Base-by-base conservation (phyloP, 2,888 invertebrate species). In the Epirrhoe tristata region DNA sequence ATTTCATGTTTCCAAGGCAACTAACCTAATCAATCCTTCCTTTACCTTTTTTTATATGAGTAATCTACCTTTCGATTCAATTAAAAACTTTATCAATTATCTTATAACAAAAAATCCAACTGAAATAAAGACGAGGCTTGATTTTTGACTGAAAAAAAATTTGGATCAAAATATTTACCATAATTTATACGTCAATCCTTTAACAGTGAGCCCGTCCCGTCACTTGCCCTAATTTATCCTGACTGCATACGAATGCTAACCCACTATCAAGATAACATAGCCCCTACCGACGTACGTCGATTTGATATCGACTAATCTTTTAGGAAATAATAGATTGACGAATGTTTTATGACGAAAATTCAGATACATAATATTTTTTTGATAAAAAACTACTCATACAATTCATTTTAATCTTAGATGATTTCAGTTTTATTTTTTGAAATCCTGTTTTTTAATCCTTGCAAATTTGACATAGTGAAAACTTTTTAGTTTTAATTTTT, bases 141-240 rank as follows among this genome's bases (percentile, higher is more conserved):
- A 43, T 12, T 43, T 43, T 43, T 43, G 12, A 10, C 39, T 43
- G 4, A 7, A 48, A 14, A 48, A 16, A 48, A 2, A 14, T 12
- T 48, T 16, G 48, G 1, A 3, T 6, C 16, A 6, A 16, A 8
- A 73, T 83, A 85, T 79, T 87, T 83, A 89, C 90, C 90, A 90
- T 90, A 72, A 12, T 77, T 73, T 77, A 65, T 76, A 71, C 77
- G 69, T 55, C 65, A 73, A 69, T 74, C 70, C 66, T 52, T 5
- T 61, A 63, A 50, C 67, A 62, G 63, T 52, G 63, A 69, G 57
- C 48, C 46, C 67, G 70, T 73, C 69, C 72, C 75, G 74, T 81
- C 86, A 74, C 77, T 73, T 80, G 87, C 70, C 83, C 86, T 80
- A 86, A 75, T 83, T 82, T 81, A 84, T 84, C 84, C 89, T 86